A percentile compares a stretch with the other conserved stretches of the same genome.
Conservation (phyloP, 2,797 vertebrate genomes). For the Falco concolor region DNA sequence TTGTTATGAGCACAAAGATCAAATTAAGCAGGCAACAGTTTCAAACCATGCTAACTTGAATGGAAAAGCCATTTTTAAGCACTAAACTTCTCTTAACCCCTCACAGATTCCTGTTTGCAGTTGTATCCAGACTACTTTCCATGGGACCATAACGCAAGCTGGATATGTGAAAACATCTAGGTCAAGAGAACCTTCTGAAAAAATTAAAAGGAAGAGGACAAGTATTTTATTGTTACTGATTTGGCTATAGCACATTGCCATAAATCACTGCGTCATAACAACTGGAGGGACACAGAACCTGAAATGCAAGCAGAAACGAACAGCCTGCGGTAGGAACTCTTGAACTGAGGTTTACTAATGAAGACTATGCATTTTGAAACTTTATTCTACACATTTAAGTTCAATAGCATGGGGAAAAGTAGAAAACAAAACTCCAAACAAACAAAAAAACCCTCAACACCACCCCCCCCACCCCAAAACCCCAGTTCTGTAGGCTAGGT, state of each 20-base stretch:
- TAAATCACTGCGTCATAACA: background rate
- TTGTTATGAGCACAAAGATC: background rate
- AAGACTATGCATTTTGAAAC: background rate
- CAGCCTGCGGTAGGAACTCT: background rate
- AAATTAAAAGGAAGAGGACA: background rate
- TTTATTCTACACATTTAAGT: background rate
- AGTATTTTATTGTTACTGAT: background rate
- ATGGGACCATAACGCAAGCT: background rate
- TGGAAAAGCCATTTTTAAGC: background rate
- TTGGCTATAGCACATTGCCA: background rate
- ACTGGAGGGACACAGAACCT: background rate
- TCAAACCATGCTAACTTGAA: background rate
- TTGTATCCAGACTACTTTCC: background rate
- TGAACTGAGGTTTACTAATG: background rate
- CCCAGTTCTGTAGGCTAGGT: background rate
- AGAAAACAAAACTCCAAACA: background rate
- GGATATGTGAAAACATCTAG: background rate
- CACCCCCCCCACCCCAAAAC: accelerated
- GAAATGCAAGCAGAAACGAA: background rate
- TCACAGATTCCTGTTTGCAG: background rate
- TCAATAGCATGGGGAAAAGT: background rate
- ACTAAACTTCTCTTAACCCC: background rate
- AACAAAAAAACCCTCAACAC: background rate
- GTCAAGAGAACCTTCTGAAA: background rate
- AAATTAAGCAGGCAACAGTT: background rate